A percentile compares a stretch with the other conserved stretches of the same genome.
These are phyloP conservation scores for Cariama cristata DNA, from an alignment of 2,113 vertebrate species.

Conservation along the genomic window DNA sequence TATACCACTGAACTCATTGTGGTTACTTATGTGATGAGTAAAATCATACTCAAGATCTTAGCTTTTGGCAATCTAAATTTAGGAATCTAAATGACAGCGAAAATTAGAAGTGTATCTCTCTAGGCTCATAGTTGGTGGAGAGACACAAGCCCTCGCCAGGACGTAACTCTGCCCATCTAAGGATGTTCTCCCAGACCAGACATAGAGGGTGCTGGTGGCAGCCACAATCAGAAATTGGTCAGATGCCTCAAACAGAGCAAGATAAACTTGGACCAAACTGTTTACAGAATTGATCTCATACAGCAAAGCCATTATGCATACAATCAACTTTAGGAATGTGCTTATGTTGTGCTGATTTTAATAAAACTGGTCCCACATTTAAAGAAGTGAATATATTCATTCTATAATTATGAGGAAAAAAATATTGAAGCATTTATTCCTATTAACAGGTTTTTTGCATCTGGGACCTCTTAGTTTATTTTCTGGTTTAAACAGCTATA, in stretches of 20 bases:
- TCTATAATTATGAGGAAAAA: neutral
- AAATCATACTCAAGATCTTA: neutral
- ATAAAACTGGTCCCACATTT: slow-evolving; percentile 52
- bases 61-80: neutral
- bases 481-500: neutral
- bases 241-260: neutral
- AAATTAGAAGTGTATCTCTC: neutral
- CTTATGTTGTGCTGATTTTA: neutral
- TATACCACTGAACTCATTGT: neutral
- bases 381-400: neutral
- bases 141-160: neutral
- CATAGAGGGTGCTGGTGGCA: neutral
- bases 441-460: slow-evolving; percentile 21
- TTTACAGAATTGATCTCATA: slow-evolving; percentile 56
- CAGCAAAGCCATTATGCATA: slow-evolving; percentile 43
- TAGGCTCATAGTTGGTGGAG: neutral
- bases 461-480: slow-evolving; percentile 18
- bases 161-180: neutral
- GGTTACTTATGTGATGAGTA: neutral
- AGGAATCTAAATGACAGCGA: neutral
- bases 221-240: neutral
- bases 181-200: neutral
- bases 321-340: slow-evolving; percentile 47
- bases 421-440: slow-evolving; percentile 23
- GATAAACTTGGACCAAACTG: neutral